These are phyloP conservation scores for Rhynchophorus ferrugineus DNA, from an alignment of 1,140 invertebrate genomes.

Conservation along the genomic window DNA sequence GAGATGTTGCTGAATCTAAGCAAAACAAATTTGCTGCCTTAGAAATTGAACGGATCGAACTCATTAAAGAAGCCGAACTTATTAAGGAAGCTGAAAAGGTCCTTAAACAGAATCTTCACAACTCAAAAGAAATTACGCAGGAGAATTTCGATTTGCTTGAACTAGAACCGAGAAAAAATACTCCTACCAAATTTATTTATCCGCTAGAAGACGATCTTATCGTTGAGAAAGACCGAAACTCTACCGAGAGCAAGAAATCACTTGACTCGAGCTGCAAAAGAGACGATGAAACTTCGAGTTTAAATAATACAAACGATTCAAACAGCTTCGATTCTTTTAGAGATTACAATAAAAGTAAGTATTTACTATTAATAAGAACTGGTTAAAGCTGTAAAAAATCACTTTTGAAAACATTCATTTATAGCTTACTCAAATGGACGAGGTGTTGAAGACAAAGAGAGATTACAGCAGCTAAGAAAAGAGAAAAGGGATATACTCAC, in stretches of 20 bases:
- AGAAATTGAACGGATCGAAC: conserved; percentile 29
- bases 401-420: background rate
- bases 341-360: conserved; percentile 8
- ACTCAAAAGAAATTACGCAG: conserved; percentile 25
- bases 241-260: conserved; percentile 3
- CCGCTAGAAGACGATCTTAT: conserved; percentile 26
- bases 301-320: conserved; percentile 8
- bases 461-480: conserved; percentile 46
- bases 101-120: conserved; percentile 25
- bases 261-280: background rate
- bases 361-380: background rate
- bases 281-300: conserved; percentile 2
- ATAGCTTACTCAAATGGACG: conserved; percentile 6
- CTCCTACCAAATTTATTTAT: conserved; percentile 33
- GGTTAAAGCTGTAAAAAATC: too few species aligned
- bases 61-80: conserved; percentile 29
- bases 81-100: conserved; percentile 27
- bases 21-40: conserved; percentile 33
- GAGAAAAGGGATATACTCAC: conserved; percentile 49
- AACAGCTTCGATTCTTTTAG: conserved; percentile 6
- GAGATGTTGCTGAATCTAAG: conserved; percentile 16
- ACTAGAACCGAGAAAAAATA: conserved; percentile 18
- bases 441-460: conserved; percentile 21
- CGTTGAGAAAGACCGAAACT: conserved; percentile 1
- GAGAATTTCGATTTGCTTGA: conserved; percentile 20